phyloP scores from a whole-genome alignment of 2,797 vertebrate genomes.

The Notolepis coatsorum region DNA sequence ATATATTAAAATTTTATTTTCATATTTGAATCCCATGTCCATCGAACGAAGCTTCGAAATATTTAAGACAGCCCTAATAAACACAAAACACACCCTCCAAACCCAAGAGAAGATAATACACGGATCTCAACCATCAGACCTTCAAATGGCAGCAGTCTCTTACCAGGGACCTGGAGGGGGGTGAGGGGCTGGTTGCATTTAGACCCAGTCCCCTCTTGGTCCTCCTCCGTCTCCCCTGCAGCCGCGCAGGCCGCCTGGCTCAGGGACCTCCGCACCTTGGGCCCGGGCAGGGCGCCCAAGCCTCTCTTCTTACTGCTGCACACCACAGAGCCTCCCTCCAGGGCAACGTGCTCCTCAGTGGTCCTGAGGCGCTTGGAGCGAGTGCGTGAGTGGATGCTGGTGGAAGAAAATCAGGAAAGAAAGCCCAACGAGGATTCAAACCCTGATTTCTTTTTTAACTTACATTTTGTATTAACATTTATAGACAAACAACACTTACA shows the following conservation, averaged over 20 bases:
- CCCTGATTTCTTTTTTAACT: no score
- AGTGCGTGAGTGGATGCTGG: slow-evolving; percentile 83
- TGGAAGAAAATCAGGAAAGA: slow-evolving; percentile 19
- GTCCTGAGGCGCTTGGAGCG: slow-evolving; percentile 91
- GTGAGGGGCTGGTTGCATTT: slow-evolving; percentile 75
- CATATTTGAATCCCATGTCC: no score
- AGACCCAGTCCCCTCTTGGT: slow-evolving; percentile 62
- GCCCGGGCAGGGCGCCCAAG: slow-evolving; percentile 54
- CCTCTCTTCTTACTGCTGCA: slow-evolving; percentile 65
- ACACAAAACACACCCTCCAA: neutral
- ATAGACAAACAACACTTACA: no score
- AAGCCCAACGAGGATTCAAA: slow-evolving; percentile 12
- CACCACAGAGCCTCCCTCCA: slow-evolving; percentile 65
- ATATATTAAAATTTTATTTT: no score
- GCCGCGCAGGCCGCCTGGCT: slow-evolving; percentile 39
- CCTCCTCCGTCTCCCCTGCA: slow-evolving; percentile 56
- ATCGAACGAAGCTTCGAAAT: no score
- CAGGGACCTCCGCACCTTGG: slow-evolving; percentile 80
- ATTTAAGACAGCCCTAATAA: no score
- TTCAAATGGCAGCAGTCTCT: slow-evolving; percentile 61
- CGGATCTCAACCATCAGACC: slow-evolving; percentile 1
- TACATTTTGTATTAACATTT: no score
- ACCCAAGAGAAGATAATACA: slow-evolving; percentile 1
- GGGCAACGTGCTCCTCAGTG: slow-evolving; percentile 78
- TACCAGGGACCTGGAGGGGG: slow-evolving; percentile 81